Conservation (phyloP, 2,888 invertebrate genomes). For the Ophion ellenae region DNA sequence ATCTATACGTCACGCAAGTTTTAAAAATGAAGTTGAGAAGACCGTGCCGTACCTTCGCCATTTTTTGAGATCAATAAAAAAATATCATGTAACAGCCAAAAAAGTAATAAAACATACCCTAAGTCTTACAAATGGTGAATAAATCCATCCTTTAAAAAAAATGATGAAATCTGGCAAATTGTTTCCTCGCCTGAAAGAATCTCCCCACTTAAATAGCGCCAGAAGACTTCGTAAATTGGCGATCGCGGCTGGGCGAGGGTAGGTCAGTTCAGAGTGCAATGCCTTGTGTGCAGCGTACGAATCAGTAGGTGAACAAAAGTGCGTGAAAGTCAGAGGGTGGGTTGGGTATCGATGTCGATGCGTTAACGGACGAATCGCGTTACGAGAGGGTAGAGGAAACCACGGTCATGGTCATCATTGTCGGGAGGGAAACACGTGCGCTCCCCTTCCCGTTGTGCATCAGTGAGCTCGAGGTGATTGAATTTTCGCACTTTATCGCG, state of each 20-base stretch:
- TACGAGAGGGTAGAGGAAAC: conserved; percentile 26
- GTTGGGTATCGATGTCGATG: conserved; percentile 48
- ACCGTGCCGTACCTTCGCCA: too few relatives aligned
- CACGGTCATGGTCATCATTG: conserved; percentile 63
- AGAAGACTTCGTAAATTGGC: background rate
- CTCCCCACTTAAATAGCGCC: too few relatives aligned
- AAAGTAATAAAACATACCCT: too few relatives aligned
- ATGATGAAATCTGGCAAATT: too few relatives aligned
- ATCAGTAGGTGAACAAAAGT: conserved; percentile 54
- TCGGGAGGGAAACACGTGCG: conserved; percentile 24
- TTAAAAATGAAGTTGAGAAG: too few relatives aligned
- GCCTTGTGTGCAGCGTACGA: conserved; percentile 13
- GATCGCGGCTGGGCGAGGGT: background rate
- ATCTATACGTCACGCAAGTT: too few relatives aligned
- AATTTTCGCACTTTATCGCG: conserved; percentile 22
- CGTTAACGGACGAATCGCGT: conserved; percentile 55
- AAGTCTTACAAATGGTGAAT: too few relatives aligned
- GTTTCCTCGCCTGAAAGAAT: too few relatives aligned
- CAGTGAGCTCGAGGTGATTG: conserved; percentile 22
- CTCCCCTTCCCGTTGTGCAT: background rate
- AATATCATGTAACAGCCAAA: too few relatives aligned
- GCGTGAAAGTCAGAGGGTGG: conserved; percentile 23
- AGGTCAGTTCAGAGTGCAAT: background rate
- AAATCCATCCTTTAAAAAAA: too few relatives aligned
- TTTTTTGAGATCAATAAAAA: too few relatives aligned